phyloP scores from a whole-genome alignment of 2,113 vertebrate species.

The Ammospiza nelsoni region DNA sequence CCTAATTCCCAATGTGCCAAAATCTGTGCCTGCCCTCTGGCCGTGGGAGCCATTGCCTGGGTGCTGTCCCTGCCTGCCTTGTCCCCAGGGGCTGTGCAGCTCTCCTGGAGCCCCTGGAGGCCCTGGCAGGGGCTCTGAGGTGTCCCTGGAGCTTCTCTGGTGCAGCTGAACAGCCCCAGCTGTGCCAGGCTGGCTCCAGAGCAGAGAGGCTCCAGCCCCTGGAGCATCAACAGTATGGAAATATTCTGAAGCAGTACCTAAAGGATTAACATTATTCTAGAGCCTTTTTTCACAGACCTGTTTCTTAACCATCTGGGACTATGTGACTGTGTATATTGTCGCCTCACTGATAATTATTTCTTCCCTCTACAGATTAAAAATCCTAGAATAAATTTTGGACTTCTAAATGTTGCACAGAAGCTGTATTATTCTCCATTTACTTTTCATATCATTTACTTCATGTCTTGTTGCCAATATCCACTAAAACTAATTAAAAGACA shows the following conservation, averaged over 20 bases:
- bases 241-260: background rate
- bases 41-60: background rate
- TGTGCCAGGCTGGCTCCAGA: too few species aligned
- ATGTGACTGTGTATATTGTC: background rate
- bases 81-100: background rate
- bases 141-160: too few species aligned
- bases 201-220: too few species aligned
- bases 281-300: background rate
- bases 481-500: background rate
- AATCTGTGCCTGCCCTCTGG: background rate
- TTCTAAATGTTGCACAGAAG: background rate
- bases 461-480: background rate
- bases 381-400: background rate
- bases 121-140: too few species aligned
- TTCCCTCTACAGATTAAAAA: background rate
- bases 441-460: background rate
- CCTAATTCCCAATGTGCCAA: background rate
- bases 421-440: background rate
- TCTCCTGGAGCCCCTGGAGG: background rate
- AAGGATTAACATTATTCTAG: background rate
- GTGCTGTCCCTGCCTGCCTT: background rate
- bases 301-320: background rate
- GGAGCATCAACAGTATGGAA: background rate
- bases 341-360: background rate
- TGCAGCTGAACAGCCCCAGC: too few species aligned